phyloP scores from a whole-genome alignment of 2,888 invertebrate genomes.

The Agrotis exclamationis region DNA sequence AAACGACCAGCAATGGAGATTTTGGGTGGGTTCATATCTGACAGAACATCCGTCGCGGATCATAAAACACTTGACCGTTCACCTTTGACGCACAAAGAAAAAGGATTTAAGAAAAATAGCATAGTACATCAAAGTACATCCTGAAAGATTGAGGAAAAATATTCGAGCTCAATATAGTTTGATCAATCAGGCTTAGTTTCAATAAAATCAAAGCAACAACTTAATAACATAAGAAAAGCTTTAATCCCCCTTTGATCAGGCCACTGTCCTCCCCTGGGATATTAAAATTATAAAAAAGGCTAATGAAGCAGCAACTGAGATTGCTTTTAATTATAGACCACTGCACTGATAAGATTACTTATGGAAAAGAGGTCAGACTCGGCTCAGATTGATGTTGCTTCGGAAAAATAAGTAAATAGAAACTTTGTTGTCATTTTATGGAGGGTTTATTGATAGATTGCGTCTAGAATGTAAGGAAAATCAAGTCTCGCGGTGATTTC shows the following conservation, averaged over 20 bases:
- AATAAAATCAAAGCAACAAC: neutral
- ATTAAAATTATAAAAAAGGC: conserved; percentile 26
- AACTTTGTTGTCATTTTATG: neutral
- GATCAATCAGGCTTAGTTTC: neutral
- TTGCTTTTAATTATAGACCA: conserved; percentile 31
- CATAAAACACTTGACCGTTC: too few relatives aligned
- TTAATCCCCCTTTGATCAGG: neutral
- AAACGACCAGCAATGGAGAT: too few relatives aligned
- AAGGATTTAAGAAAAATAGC: too few relatives aligned
- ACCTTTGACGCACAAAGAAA: too few relatives aligned
- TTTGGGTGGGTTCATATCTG: too few relatives aligned
- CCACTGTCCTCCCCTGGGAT: neutral
- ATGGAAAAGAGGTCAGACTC: conserved; percentile 27
- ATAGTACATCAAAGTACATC: neutral
- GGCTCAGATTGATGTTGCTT: neutral
- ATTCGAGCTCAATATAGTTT: neutral
- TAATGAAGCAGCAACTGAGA: neutral
- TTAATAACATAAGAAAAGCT: neutral
- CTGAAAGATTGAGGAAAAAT: neutral
- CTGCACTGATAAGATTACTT: conserved; percentile 30
- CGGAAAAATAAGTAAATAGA: neutral
- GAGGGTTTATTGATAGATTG: neutral
- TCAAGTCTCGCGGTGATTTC: too few relatives aligned
- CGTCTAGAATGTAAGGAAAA: too few relatives aligned
- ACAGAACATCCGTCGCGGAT: too few relatives aligned